phyloP scores from a whole-genome alignment of 2,113 vertebrate species.

The Proterorhinus semilunaris region DNA sequence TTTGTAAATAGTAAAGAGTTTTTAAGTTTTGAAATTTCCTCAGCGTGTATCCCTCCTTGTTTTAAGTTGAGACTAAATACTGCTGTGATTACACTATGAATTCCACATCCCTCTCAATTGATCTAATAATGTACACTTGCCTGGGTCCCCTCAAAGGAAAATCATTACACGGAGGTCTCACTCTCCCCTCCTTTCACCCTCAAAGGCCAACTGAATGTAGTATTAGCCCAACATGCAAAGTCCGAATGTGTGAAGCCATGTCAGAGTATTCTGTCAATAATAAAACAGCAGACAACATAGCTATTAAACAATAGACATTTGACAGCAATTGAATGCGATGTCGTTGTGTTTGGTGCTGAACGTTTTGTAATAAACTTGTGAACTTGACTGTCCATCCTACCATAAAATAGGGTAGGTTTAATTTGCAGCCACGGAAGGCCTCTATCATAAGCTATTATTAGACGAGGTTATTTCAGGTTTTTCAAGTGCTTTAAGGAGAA shows the following conservation, averaged over 20 bases:
- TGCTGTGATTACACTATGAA: too few relatives aligned
- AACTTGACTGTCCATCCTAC: neutral
- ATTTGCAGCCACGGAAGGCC: neutral
- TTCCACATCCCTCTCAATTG: too few relatives aligned
- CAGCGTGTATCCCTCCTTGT: too few relatives aligned
- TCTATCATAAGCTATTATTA: neutral
- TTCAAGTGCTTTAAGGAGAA: constrained; percentile 3
- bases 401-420: neutral
- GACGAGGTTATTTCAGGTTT: constrained; percentile 3
- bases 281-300: neutral
- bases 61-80: too few relatives aligned
- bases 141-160: too few relatives aligned
- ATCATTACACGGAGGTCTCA: too few relatives aligned
- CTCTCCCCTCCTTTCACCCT: too few relatives aligned
- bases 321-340: neutral
- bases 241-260: neutral
- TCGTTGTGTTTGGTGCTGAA: neutral
- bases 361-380: too few relatives aligned
- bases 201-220: too few relatives aligned
- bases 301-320: neutral
- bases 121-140: too few relatives aligned
- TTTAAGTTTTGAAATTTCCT: too few relatives aligned
- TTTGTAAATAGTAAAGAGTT: too few relatives aligned
- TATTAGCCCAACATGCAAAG: neutral
- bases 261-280: neutral